Evolutionary conservation across 2,113 vertebrate genomes (phyloP).

Genomic region (Spea bombifrons): DNA sequence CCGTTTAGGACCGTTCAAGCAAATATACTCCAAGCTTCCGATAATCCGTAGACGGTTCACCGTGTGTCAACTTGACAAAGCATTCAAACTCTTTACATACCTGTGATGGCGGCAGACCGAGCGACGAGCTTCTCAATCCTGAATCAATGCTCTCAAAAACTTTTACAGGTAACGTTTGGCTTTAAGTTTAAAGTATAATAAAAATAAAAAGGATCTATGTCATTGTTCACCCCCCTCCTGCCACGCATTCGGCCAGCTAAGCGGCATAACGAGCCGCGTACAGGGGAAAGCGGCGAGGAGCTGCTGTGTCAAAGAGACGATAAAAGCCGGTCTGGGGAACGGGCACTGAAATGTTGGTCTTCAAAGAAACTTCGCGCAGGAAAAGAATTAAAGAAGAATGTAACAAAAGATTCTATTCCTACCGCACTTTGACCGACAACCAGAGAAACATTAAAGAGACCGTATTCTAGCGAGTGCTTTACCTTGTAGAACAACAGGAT

Average conservation of each 20-base stretch:
- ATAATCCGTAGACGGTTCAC: neutral
- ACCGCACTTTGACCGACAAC: constrained; percentile 14
- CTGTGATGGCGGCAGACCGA: neutral
- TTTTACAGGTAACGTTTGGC: neutral
- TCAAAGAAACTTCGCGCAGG: constrained; percentile 38
- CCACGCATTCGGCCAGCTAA: constrained; percentile 14
- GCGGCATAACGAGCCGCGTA: constrained; percentile 29
- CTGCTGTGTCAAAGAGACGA: neutral
- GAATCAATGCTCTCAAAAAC: neutral
- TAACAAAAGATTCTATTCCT: constrained; percentile 27
- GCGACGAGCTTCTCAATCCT: neutral
- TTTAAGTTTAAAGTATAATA: too few species aligned
- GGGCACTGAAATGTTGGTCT: constrained; percentile 17
- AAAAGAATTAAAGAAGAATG: too few species aligned
- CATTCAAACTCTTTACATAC: constrained; percentile 13
- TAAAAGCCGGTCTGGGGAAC: constrained; percentile 36
- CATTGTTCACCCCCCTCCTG: constrained; percentile 23
- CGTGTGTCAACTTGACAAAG: neutral
- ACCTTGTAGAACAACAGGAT: constrained; percentile 99
- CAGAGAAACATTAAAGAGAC: neutral
- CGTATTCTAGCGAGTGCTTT: constrained; percentile 50
- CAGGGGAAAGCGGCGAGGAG: constrained; percentile 17
- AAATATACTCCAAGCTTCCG: neutral
- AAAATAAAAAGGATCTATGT: neutral
- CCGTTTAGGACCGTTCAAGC: too few species aligned